These are phyloP conservation scores for Tetragonisca angustula DNA, from an alignment of 2,888 invertebrate species.

Conservation along the genomic window DNA sequence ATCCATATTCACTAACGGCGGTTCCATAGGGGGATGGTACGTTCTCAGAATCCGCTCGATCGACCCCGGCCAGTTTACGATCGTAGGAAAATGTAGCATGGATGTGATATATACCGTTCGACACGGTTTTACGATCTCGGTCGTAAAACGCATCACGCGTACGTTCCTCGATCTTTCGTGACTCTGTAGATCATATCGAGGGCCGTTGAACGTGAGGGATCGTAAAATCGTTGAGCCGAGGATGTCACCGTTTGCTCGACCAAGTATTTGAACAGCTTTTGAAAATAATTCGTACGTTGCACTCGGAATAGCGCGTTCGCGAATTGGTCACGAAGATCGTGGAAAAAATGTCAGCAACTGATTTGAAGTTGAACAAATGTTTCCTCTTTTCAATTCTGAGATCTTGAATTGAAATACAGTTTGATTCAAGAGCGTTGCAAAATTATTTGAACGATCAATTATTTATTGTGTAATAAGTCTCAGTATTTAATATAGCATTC, in stretches of 20 bases:
- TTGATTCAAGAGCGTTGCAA: too few species aligned
- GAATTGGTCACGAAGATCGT: not conserved
- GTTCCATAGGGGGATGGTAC: not conserved
- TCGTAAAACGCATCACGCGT: slow-evolving; percentile 57
- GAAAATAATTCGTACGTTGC: not conserved
- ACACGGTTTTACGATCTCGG: slow-evolving; percentile 48
- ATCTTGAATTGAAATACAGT: too few species aligned
- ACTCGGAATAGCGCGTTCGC: too few species aligned
- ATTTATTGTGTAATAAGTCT: too few species aligned
- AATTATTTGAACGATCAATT: too few species aligned
- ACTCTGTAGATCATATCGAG: slow-evolving; percentile 2
- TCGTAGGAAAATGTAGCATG: slow-evolving; percentile 31
- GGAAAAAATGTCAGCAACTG: not conserved
- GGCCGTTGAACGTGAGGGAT: not conserved
- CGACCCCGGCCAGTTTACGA: slow-evolving; percentile 14
- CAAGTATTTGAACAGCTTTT: not conserved
- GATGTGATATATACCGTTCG: slow-evolving; percentile 36
- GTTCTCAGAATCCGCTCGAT: slow-evolving; percentile 6
- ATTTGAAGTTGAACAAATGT: too few species aligned
- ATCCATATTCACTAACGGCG: slow-evolving; percentile 13
- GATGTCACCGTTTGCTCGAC: not conserved
- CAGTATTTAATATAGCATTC: too few species aligned
- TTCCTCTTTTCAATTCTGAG: too few species aligned
- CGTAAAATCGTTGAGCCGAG: not conserved
- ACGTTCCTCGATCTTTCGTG: slow-evolving; percentile 10